Base-by-base conservation (phyloP, 2,888 invertebrate genomes). In the Agrypnus murinus region DNA sequence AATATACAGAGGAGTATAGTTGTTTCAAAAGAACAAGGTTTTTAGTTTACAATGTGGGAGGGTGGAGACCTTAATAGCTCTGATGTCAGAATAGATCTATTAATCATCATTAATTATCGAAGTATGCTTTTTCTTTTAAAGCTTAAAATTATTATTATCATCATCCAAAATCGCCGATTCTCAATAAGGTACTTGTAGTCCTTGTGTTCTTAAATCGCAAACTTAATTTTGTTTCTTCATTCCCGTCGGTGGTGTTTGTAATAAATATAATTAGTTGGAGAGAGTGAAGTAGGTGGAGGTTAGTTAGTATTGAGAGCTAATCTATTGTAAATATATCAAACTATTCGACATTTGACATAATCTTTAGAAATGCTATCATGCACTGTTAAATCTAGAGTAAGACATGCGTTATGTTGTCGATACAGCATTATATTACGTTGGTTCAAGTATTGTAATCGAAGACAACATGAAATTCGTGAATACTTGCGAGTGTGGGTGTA, bases 401-500 rank as follows among this genome's bases (percentile, higher is more conserved):
- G 50, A 50, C 50, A 50, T 19, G 50, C 50, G 50, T 50, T 50
- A 12, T 25, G 50, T 50, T 50, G 50, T 50, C 50, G 50, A 50
- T 50, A 50, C 32, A 50, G 50, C 50, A 50, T 50, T 50, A 50
- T 31, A 31, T 50, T 50, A 50, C 50, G 50, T 50, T 50, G n/a
- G 50, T 31, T 12, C 55, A 36, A 64, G 63, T 53, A 64, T 70
- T 67, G 71, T 67, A 67, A 66, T 64, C 68, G 63, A 69, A 63
- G 65, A 69, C 53, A 64, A 72, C 69, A 76, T 72, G 71, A 75
- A 75, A 71, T 75, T 74, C 74, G 75, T 75, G 72, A 69, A 72
- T 65, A 71, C 65, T 68, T 72, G 71, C 57, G 60, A 12, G 66
- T 59, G 77, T 77, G 75, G 77, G 77, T 75, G 77, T 77, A 77